Percentiles rank a stretch among this genome's conserved stretches.
These are phyloP conservation scores for Ischnus inquisitorius DNA, from an alignment of 2,888 invertebrate species.

Conservation along the genomic window DNA sequence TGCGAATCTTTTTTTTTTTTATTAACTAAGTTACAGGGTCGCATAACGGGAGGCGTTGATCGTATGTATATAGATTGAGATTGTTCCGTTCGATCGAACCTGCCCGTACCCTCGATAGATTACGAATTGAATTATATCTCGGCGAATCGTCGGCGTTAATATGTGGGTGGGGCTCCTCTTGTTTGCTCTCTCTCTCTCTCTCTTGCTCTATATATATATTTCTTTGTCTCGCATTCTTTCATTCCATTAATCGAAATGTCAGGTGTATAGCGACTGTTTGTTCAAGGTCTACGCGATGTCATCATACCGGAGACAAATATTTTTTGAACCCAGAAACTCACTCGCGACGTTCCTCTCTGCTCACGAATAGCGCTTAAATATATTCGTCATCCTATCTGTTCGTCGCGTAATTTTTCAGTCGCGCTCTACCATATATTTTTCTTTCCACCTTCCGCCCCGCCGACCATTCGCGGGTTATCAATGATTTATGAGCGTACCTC, in stretches of 20 bases:
- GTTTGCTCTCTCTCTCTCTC: conserved; percentile 6
- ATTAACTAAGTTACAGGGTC: conserved; percentile 58
- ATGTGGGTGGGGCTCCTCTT: conserved; percentile 42
- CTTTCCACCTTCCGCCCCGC: background rate
- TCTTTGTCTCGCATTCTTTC: conserved; percentile 10
- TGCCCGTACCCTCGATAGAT: conserved; percentile 43
- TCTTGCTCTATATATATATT: no score
- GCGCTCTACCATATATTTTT: background rate
- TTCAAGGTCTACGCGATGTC: conserved; percentile 16
- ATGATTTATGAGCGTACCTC: conserved; percentile 24
- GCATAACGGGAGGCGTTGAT: conserved; percentile 58
- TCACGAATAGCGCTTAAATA: background rate
- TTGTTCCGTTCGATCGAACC: conserved; percentile 59
- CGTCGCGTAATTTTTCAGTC: background rate
- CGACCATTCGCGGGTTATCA: background rate
- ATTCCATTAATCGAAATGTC: conserved; percentile 61
- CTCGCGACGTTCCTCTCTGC: background rate
- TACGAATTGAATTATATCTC: conserved; percentile 39
- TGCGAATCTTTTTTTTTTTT: conserved; percentile 25
- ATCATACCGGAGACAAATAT: background rate
- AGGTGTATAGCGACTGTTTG: conserved; percentile 9
- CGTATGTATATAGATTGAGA: conserved; percentile 22
- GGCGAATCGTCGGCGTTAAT: conserved; percentile 34
- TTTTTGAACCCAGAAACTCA: background rate
- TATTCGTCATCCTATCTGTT: background rate